Base-by-base conservation (phyloP, 2,113 vertebrate genomes). In the Microcebus lehilahytsara region DNA sequence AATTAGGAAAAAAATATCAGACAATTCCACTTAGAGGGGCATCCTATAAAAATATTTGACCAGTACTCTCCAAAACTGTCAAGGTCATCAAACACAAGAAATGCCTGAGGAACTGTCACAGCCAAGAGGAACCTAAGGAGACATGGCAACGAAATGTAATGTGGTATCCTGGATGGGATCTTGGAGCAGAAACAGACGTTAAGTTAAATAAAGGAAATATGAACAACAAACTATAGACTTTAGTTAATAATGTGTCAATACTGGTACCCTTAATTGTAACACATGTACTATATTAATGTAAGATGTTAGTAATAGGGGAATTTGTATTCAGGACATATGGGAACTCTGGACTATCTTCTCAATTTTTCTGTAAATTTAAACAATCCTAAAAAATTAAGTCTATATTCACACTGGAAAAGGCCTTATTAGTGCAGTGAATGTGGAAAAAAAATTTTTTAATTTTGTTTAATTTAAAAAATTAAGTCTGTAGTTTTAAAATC, bases 371-470 rank as follows among this genome's bases (percentile, higher is more conserved):
- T 69, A 91, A 91, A 42, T 80, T 46, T 91, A 74, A 89, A 53
- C 74, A 75, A 27, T 91, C 83, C 16, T 58, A n/a, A 69, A 94
- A 89, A 89, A 71, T 64, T 58, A 87, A 40, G 34, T 49, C 66
- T 77, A 22, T 34, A 30, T 62, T 46, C 69, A 94, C 75, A 89
- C 13, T 94, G 60, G 64, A 94, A 95, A 81, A 89, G 84, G 95
- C 95, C 93, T 96, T 98, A 93, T 89, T 95, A 81, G 78, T 87
- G 53, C 53, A 56, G 14, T 69, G 17, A 56, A 56, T 56, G 53
- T 56, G 53, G 53, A 19, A 56, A 56, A 56, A 19, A 56, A 46
- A 1, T 46, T 46, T 46, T 46, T 8, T 1, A 46, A 8, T 46
- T 46, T 46, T 46, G 46, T 46, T 46, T 46, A 46, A 56, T 56